Evolutionary conservation across 2,113 vertebrate genomes (phyloP), one percentile per base, ranked within the genome.

Genomic region (Melanostigma gelatinosum): DNA sequence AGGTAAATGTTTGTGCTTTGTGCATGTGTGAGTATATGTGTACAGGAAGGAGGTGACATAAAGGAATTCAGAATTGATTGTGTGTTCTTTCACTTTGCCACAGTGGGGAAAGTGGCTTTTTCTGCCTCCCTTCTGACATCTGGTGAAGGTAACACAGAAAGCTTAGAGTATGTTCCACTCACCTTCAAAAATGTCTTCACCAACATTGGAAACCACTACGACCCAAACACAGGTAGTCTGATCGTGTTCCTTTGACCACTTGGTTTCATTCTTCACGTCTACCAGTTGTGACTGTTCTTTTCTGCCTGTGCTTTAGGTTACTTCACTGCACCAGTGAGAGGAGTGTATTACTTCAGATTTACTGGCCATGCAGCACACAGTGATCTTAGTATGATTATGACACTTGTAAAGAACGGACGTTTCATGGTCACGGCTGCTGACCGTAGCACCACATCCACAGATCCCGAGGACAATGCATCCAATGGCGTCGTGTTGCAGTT

Each of bases 141-240:
- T 57, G 79, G 83, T 42, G 8, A 29, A 48, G 75, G 79, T 1
- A 86, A 80, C 65, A 77, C 36, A n/a, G 0, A 0, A 4, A 1
- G 1, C 0, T 0, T 0, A 0, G 6, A 3, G 0, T 22, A 8
- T 9, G 6, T 0, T 36, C 24, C 32, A 6, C 64, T 85, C 22
- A 38, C 80, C 78, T 87, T 46, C 83, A 86, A 15, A 83, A 77
- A 86, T 29, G 52, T 87, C 34, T 44, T 86, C 7, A 86, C 73
- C 24, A 89, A 87, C 78, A 65, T n/a, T 54, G 85, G 87, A 78
- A 83, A 83, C 70, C 65, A 83, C 65, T 80, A 86, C 79, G 80
- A 52, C 79, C n/a, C 57, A 42, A 27, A 38, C 70, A 89, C 84
- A 85, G 84, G 85, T 88, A 71, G 13, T 8, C 7, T 7, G 24